Base-by-base conservation (phyloP, 2,797 vertebrate genomes). In the Pelodytes ibericus region DNA sequence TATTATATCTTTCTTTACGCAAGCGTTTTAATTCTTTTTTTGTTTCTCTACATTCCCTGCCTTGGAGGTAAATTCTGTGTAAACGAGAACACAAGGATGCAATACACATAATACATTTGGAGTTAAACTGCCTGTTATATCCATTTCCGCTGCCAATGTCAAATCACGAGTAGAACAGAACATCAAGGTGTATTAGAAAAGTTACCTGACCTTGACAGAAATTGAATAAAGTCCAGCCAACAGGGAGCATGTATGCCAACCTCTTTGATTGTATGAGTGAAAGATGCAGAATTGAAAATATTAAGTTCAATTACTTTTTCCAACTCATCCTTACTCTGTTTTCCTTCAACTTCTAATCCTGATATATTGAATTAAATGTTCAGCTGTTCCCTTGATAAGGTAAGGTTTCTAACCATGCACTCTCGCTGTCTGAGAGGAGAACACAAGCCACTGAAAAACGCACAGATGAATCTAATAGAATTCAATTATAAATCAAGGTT, bases 281-380 rank as follows among this genome's bases (percentile, higher is more conserved):
- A 62, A n/a, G 44, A 70, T 56, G 41, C 30, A 63, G 47, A 70
- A 70, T 53, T 53, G 47, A 62, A 69, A 62, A 70, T n/a, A 59
- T 29, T 36, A 53, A 41, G 44, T 76, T 70, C 60, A 69, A 76
- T 77, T 65, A 77, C 67, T 77, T 77, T 74, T 76, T 71, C 18
- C 68, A 33, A 47, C 58, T 71, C 60, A 25, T 71, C 25, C 27
- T 47, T 51, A 26, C 25, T 70, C 58, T 70, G 31, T 77, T 71
- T 77, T 63, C 66, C 30, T 29, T 20, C 47, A 29, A 47, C 44
- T 9, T 20, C 47, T 70, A 70, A 76, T 76, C 66, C 47, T 76
- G 30, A 70, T 22, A 75, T 41, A 41, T 75, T 62, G 64, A 76
- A 77, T 77, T 71, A 64, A 71, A 47, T 57, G 67, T 71, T 64